Percentiles rank a stretch among this genome's conserved stretches.
Conservation (phyloP, 2,113 vertebrate species). For the Merops nubicus region DNA sequence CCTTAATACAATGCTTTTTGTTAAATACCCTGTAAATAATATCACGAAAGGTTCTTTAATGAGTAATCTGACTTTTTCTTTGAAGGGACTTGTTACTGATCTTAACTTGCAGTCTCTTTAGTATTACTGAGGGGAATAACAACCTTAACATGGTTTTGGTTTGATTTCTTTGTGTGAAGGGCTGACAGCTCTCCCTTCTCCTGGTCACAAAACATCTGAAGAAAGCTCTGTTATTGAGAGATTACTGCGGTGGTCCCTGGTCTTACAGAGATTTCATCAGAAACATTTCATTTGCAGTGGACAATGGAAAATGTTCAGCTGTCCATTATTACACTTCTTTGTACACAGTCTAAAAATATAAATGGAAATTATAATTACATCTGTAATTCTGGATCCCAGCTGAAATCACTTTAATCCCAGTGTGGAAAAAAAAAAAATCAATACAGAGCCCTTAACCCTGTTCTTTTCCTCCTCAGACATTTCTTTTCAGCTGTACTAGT, state of each 20-base stretch:
- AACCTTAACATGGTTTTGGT: slow-evolving; percentile 57
- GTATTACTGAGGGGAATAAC: slow-evolving; percentile 41
- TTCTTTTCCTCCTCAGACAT: slow-evolving; percentile 14
- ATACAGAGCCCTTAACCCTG: slow-evolving; percentile 3
- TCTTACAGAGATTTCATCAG: slow-evolving; percentile 38
- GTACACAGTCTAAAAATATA: slow-evolving; percentile 57
- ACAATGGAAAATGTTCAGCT: slow-evolving; percentile 57
- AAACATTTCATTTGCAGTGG: slow-evolving; percentile 28
- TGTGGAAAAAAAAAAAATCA: background rate
- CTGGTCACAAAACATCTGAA: slow-evolving; percentile 23
- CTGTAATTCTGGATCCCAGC: slow-evolving; percentile 36
- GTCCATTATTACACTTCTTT: slow-evolving; percentile 58
- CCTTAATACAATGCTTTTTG: slow-evolving; percentile 11
- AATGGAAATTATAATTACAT: slow-evolving; percentile 57
- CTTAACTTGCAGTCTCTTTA: slow-evolving; percentile 34
- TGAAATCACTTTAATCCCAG: slow-evolving; percentile 60
- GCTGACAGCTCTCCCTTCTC: slow-evolving; percentile 44
- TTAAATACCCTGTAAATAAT: slow-evolving; percentile 30
- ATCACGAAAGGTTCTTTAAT: background rate
- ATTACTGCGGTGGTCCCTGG: slow-evolving; percentile 54
- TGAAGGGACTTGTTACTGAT: slow-evolving; percentile 31
- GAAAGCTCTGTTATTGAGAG: slow-evolving; percentile 44
- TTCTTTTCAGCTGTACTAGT: background rate
- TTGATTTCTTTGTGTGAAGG: slow-evolving; percentile 57
- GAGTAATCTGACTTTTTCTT: slow-evolving; percentile 3